Evolutionary conservation across 2,888 invertebrate genomes (phyloP).

Genomic region (Calliscelio sp.): DNA sequence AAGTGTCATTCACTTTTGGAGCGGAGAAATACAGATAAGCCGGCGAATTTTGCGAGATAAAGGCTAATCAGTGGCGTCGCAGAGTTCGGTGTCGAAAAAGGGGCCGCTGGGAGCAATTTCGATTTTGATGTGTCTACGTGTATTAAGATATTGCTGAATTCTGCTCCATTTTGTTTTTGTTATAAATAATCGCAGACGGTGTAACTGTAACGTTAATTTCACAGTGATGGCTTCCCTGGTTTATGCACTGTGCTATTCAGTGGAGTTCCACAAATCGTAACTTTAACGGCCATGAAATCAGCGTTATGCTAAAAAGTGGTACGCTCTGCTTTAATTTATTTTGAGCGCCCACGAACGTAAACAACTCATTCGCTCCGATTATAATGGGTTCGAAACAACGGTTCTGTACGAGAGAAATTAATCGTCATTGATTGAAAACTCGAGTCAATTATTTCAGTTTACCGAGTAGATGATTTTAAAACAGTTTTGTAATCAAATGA

Average conservation of each 20-base stretch:
- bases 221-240: conserved; percentile 29
- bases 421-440: conserved; percentile 37
- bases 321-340: conserved; percentile 64
- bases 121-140: conserved; percentile 19
- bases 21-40: conserved; percentile 50
- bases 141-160: not conserved
- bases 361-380: conserved; percentile 49
- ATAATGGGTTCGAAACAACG: conserved; percentile 31
- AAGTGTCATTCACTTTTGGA: conserved; percentile 56
- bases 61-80: conserved; percentile 46
- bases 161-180: not conserved
- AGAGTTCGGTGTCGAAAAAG: conserved; percentile 49
- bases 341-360: conserved; percentile 48
- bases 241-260: not conserved
- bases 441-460: too few relatives aligned
- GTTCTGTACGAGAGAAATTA: conserved; percentile 25
- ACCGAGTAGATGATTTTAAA: too few relatives aligned
- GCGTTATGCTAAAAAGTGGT: conserved; percentile 57
- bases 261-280: conserved; percentile 50
- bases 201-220: conserved; percentile 53
- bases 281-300: conserved; percentile 56
- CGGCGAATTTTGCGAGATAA: conserved; percentile 56
- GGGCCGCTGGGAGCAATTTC: conserved; percentile 41
- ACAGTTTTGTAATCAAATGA: too few relatives aligned
- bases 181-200: conserved; percentile 25